These are phyloP conservation scores for Diaperis boleti DNA, from an alignment of 2,888 invertebrate genomes.

Conservation along the genomic window DNA sequence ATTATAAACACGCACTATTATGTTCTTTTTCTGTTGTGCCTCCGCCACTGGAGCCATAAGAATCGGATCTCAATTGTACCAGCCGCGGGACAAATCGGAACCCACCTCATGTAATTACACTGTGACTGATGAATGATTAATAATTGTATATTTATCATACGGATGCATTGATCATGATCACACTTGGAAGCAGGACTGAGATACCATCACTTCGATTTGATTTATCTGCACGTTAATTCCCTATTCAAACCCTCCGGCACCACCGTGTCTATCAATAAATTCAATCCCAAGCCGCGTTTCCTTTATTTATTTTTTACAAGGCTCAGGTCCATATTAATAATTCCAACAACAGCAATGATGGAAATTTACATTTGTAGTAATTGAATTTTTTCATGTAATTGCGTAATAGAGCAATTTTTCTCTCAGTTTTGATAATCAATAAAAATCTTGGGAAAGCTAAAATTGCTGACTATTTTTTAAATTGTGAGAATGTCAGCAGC, in stretches of 20 bases:
- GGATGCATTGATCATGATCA: constrained; percentile 62
- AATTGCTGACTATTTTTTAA: too few species aligned
- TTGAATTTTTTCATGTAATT: constrained; percentile 38
- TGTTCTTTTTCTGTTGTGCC: background rate
- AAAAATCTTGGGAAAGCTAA: too few species aligned
- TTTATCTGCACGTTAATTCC: constrained; percentile 61
- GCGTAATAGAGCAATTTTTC: constrained; percentile 37
- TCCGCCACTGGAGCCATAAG: constrained; percentile 18
- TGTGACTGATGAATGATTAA: constrained; percentile 65
- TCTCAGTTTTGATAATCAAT: too few species aligned
- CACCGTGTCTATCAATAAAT: constrained; percentile 48
- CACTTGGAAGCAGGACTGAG: constrained; percentile 55
- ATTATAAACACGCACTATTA: too few species aligned
- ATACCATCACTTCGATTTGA: constrained; percentile 59
- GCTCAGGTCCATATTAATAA: constrained; percentile 21
- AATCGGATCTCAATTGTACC: constrained; percentile 30
- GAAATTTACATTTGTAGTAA: constrained; percentile 13
- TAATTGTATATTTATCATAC: constrained; percentile 64
- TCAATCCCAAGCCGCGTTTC: constrained; percentile 46
- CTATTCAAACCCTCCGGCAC: constrained; percentile 58
- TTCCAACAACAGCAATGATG: constrained; percentile 4
- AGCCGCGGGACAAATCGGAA: constrained; percentile 39
- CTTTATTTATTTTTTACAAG: constrained; percentile 39
- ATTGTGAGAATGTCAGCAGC: too few species aligned
- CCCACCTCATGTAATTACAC: constrained; percentile 61